Percentiles rank a stretch among this genome's conserved stretches.
Conservation (phyloP, 2,113 vertebrate species). For the Grammomys dolichurus region DNA sequence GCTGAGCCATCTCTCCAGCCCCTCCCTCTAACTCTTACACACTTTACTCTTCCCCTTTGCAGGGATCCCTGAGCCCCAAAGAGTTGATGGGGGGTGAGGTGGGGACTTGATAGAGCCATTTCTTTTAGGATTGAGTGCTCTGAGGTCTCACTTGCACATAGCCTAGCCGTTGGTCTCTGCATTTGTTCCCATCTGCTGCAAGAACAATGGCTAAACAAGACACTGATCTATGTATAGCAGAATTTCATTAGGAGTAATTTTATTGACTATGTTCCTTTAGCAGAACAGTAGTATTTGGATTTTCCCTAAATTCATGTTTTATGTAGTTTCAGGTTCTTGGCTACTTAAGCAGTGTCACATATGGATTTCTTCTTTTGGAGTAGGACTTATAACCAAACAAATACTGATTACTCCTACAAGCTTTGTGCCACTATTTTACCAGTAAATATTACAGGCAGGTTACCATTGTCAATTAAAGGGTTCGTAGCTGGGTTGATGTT, state of each 20-base stretch:
- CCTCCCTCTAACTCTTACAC: not conserved
- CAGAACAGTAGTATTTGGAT: not conserved
- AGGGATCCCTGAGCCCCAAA: not conserved
- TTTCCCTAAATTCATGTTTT: not conserved
- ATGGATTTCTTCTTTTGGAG: not conserved
- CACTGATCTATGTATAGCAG: not conserved
- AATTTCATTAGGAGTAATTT: not conserved
- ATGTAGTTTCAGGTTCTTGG: not conserved
- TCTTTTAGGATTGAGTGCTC: not conserved
- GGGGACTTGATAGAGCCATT: not conserved
- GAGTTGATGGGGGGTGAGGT: not conserved
- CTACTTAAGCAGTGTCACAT: not conserved
- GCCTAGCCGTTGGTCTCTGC: not conserved
- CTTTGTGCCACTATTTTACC: not conserved
- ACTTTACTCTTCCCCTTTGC: not conserved
- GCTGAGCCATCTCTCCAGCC: too few species aligned
- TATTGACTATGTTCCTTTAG: not conserved
- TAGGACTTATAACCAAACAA: not conserved
- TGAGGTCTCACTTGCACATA: not conserved
- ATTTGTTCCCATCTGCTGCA: not conserved
- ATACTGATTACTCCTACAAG: not conserved
- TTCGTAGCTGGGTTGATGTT: not conserved
- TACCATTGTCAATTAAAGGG: not conserved
- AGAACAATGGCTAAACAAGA: not conserved
- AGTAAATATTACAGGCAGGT: not conserved